Conservation (phyloP, 2,797 vertebrate genomes). For the Philypnodon macrostomus region DNA sequence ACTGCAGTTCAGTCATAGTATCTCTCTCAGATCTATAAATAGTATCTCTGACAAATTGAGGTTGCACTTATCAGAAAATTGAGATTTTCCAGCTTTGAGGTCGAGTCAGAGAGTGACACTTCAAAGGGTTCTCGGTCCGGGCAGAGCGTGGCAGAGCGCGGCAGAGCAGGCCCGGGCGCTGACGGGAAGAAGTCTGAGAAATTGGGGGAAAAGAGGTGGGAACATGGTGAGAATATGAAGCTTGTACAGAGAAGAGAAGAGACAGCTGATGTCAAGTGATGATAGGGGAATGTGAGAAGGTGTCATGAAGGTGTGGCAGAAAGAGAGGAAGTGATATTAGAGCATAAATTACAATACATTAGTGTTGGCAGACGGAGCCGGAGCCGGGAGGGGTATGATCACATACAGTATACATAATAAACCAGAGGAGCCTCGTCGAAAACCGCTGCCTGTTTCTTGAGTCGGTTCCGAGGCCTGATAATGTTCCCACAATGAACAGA, state of each 20-base stretch:
- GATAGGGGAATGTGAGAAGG: constrained; percentile 36
- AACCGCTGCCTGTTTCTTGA: constrained; percentile 9
- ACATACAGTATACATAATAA: constrained; percentile 12
- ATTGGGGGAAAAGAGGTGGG: constrained; percentile 8
- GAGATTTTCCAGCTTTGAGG: constrained; percentile 72
- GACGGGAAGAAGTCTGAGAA: constrained; percentile 44
- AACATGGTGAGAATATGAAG: constrained; percentile 36
- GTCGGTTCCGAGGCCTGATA: not conserved
- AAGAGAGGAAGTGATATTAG: constrained; percentile 18
- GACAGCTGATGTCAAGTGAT: constrained; percentile 40
- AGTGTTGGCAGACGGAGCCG: constrained; percentile 19
- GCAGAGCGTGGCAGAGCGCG: too few relatives aligned
- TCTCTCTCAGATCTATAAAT: constrained; percentile 75
- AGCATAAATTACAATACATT: constrained; percentile 39
- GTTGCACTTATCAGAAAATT: constrained; percentile 80
- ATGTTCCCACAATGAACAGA: not conserved
- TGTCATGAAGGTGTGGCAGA: constrained; percentile 34
- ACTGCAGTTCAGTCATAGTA: constrained; percentile 48
- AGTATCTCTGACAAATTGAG: constrained; percentile 76
- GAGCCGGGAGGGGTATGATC: constrained; percentile 28
- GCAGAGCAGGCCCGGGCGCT: constrained; percentile 32
- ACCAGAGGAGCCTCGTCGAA: constrained; percentile 11
- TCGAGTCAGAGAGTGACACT: constrained; percentile 64
- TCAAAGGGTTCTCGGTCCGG: constrained; percentile 59
- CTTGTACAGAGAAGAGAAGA: constrained; percentile 7